Base-by-base conservation (phyloP, 2,797 vertebrate genomes). In the Anabas testudineus region DNA sequence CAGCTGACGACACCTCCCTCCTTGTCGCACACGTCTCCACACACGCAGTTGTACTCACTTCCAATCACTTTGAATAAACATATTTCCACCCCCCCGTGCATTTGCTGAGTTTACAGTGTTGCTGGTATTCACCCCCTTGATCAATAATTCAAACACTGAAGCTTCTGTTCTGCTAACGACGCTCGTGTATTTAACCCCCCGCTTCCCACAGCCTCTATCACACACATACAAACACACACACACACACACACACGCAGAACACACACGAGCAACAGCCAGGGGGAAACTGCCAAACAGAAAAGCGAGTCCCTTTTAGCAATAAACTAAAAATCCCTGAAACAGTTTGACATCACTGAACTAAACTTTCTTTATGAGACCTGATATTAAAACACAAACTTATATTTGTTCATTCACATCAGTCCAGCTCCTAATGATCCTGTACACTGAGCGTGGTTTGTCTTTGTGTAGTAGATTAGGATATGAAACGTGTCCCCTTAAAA, bases 141-240 rank as follows among this genome's bases (percentile, higher is more conserved):
- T 91, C 87, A 90, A 90, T 89, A 80, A 91, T 91, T 87, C 80
- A 89, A 76, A 84, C 81, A 55, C 52, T 37, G 47, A 65, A 56
- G 60, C 62, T 60, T 79, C 74, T 76, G 61, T 84, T 85, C 22
- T 26, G 47, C 75, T 59, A 85, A 80, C 36, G 59, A 81, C 80
- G 80, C 79, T 48, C 42, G 30, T 66, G 54, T 54, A 42, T 76
- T 69, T 52, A 34, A 34, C 24, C 30, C n/a, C 12, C 59, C n/a
- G n/a, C n/a, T n/a, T n/a, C n/a, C n/a, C n/a, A n/a, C n/a, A n/a
- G n/a, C n/a, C n/a, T 28, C 36, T 22, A 12, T 4, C 52, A 2
- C 46, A 60, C 64, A 75, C 54, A 65, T 36, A 45, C 56, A 57
- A 59, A 61, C 4, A 32, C 28, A 49, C 67, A 30, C 65, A 48